Evolutionary conservation across 2,888 invertebrate genomes (phyloP).

Genomic region (Pardosa pseudoannulata): DNA sequence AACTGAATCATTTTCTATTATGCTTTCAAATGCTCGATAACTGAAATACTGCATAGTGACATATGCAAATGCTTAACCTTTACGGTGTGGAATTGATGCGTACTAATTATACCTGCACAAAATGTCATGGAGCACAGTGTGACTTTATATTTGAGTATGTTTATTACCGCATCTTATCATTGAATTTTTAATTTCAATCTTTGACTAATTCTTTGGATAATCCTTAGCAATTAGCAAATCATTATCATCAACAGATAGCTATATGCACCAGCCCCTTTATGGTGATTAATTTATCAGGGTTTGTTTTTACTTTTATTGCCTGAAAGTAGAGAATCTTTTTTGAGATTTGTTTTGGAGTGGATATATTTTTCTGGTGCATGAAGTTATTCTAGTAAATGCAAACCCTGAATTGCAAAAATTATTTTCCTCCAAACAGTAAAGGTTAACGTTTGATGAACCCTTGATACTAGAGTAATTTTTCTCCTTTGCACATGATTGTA

Average conservation of each 20-base stretch:
- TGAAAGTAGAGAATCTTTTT: not conserved
- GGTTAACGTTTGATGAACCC: constrained; percentile 61
- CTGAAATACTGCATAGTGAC: constrained; percentile 30
- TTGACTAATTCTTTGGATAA: constrained; percentile 18
- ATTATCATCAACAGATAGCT: constrained; percentile 31
- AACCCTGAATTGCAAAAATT: constrained; percentile 32
- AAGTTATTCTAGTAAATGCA: constrained; percentile 31
- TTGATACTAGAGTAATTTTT: constrained; percentile 43
- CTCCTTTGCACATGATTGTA: constrained; percentile 66
- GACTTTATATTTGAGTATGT: constrained; percentile 32
- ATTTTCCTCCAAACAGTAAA: constrained; percentile 64
- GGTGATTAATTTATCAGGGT: constrained; percentile 31
- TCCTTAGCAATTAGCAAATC: constrained; percentile 36
- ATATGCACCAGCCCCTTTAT: constrained; percentile 37
- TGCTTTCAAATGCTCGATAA: constrained; percentile 42
- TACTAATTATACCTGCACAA: constrained; percentile 58
- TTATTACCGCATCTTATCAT: constrained; percentile 15
- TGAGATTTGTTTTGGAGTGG: not conserved
- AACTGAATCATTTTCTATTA: constrained; percentile 31
- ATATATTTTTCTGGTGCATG: not conserved
- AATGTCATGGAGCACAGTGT: constrained; percentile 63
- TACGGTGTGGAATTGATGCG: constrained; percentile 50
- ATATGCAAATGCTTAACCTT: constrained; percentile 66
- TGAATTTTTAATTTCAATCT: not conserved
- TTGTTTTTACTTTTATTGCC: constrained; percentile 36